Conservation (phyloP, 2,113 vertebrate species). For the Perca flavescens region DNA sequence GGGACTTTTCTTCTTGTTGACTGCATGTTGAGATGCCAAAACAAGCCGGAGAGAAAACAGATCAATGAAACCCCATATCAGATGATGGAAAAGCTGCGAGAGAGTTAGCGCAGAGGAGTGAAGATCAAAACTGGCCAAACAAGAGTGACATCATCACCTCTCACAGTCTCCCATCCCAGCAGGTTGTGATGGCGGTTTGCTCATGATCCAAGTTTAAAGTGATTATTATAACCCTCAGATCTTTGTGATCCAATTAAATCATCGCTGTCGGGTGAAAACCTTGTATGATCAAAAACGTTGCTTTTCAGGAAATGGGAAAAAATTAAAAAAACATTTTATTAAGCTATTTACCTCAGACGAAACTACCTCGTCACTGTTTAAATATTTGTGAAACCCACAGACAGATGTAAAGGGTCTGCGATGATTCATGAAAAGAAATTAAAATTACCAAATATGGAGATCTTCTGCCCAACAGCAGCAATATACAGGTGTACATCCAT, state of each 20-base stretch:
- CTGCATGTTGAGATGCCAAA: conserved; percentile 64
- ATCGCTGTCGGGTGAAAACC: too few species aligned
- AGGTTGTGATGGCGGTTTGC: neutral
- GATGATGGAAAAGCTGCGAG: conserved; percentile 68
- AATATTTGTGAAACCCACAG: too few species aligned
- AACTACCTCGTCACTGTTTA: too few species aligned
- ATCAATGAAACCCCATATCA: conserved; percentile 73
- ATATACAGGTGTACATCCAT: neutral
- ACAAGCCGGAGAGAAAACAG: conserved; percentile 70
- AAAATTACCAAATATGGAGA: too few species aligned
- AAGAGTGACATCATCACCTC: conserved; percentile 47
- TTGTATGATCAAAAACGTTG: too few species aligned
- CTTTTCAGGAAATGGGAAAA: too few species aligned
- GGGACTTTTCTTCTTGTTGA: conserved; percentile 51
- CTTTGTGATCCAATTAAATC: neutral
- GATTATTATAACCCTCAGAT: conserved; percentile 8
- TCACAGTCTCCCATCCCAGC: conserved; percentile 8
- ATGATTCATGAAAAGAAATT: too few species aligned
- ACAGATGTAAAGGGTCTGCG: too few species aligned
- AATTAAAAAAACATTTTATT: too few species aligned
- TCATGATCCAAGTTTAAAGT: conserved; percentile 29
- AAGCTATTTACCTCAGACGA: too few species aligned
- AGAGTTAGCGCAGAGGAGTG: conserved; percentile 36
- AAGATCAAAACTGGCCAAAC: conserved; percentile 64
- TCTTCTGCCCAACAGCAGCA: too few species aligned